Evolutionary conservation across 2,797 vertebrate species (phyloP), one percentile per base, ranked within the genome.

Genomic region (Enteromius unitaeniatus): DNA sequence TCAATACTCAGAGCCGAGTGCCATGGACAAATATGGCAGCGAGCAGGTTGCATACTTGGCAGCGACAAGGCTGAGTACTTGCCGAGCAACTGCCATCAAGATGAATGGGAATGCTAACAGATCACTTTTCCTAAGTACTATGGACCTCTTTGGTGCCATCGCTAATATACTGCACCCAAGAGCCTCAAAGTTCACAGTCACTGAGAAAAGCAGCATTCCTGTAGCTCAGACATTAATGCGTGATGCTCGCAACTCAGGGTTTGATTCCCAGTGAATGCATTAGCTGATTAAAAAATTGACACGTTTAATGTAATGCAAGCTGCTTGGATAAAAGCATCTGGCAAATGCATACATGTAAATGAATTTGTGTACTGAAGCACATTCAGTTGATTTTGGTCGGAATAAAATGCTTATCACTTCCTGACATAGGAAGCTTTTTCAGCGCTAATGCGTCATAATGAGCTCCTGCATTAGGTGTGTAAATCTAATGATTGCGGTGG

Each of bases 391-490:
- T 49, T 51, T 51, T 31, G 47, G 15, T 31, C 8, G 0, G 45
- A 51, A 31, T 73, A 51, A 73, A 73, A 73, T 0, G 9, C 26
- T 31, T 73, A 31, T 31, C 47, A 73, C 45, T 73, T 49, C 45
- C 26, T 73, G 42, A 15, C n/a, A 45, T 42, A 73, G 69, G 45
- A 73, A 28, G 69, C 45, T 49, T 73, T 49, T 73, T 31, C 23
- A 19, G 26, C 37, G 72, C 72, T 55, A 74, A 53, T 74, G 28
- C 49, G 55, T 75, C 28, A 75, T 75, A 37, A 74, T 75, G 49
- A 75, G 37, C 72, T 55, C 51, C 10, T 19, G 34, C 31, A 74
- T 74, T 55, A 55, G 49, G 49, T 37, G 5, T 37, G 34, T 37
- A 37, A 37, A 37, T 37, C 4, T 37, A 37, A 37, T 37, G 34